Evolutionary conservation across 2,888 invertebrate species (phyloP).

Genomic region (Ferdinandea cuprea): DNA sequence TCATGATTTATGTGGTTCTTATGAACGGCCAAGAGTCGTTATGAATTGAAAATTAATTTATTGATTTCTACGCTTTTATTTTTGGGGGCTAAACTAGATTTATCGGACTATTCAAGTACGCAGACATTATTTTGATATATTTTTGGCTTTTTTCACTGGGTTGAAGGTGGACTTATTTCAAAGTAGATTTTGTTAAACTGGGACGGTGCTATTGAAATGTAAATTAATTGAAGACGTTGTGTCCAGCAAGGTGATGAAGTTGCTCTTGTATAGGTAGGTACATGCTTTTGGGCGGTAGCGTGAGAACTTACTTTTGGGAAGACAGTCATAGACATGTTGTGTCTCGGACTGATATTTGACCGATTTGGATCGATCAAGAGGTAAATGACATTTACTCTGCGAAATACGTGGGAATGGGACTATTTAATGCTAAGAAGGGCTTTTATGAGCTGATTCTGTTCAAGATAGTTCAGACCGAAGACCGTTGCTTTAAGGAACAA

Average conservation of each 20-base stretch:
- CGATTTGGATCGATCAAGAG: background rate
- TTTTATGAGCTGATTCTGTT: too few relatives aligned
- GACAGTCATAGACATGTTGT: background rate
- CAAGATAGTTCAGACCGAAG: too few relatives aligned
- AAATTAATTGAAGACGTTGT: conserved; percentile 50
- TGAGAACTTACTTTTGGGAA: background rate
- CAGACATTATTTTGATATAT: conserved; percentile 15
- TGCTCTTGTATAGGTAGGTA: conserved; percentile 19
- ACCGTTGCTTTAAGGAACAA: too few relatives aligned
- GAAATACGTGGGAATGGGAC: background rate
- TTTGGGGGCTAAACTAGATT: conserved; percentile 30
- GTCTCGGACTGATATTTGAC: background rate
- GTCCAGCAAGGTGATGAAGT: conserved; percentile 13
- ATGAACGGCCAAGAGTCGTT: background rate
- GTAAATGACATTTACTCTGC: background rate
- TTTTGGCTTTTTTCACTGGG: background rate
- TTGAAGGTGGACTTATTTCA: conserved; percentile 27
- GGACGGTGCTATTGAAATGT: conserved; percentile 59
- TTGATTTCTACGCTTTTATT: too few relatives aligned
- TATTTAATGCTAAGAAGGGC: too few relatives aligned
- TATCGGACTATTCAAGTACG: conserved; percentile 51
- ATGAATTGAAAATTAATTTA: conserved; percentile 32
- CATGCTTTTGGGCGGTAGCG: background rate
- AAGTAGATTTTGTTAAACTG: conserved; percentile 53
- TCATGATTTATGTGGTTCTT: conserved; percentile 31